Evolutionary conservation across 92 coral and sea anemone genomes (phyloP), one percentile per base, ranked within the genome.

Genomic region (Metridium senile): DNA sequence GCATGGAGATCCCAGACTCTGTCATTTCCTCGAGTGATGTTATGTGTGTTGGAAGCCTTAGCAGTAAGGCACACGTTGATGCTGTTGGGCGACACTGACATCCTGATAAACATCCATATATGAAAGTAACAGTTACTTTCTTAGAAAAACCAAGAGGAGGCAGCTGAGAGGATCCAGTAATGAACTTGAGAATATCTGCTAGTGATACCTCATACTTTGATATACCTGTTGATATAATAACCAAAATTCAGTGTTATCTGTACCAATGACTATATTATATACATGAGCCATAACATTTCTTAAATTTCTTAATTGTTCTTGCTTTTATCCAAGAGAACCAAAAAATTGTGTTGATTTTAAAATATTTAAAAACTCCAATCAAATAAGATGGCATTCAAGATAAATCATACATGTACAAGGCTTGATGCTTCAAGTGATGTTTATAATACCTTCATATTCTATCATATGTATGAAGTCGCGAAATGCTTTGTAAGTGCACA

Each of bases 11-110:
- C 11, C 75, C 61, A 63, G 56, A 18, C 54, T 74, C 81, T 31
- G 33, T 62, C 81, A 81, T 81, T 46, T 2, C n/a, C 43, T 81
- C 81, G 6, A 49, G 26, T 25, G 81, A 73, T 0, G 26, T 62
- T 51, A 82, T 82, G 76, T 86, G 84, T 30, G 81, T 80, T 75
- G 90, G 86, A 19, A 86, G 66, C 19, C 71, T 45, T 1, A 86
- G 62, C 58, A 58, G 51, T 32, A 79, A 74, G 21, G 75, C 84
- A 70, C 86, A 86, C 22, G 90, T 81, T 21, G 90, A 86, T 35
- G 83, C 71, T 19, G 90, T 86, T 56, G 79, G 90, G 28, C 82
- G 74, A 35, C 90, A 86, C 35, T 57, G 66, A 62, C 80, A 86
- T 45, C 86, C 81, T 62, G 43, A 33, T 28, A 10, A 25, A 81